phyloP scores from a whole-genome alignment of 2,113 vertebrate species.

The Platichthys stellatus region DNA sequence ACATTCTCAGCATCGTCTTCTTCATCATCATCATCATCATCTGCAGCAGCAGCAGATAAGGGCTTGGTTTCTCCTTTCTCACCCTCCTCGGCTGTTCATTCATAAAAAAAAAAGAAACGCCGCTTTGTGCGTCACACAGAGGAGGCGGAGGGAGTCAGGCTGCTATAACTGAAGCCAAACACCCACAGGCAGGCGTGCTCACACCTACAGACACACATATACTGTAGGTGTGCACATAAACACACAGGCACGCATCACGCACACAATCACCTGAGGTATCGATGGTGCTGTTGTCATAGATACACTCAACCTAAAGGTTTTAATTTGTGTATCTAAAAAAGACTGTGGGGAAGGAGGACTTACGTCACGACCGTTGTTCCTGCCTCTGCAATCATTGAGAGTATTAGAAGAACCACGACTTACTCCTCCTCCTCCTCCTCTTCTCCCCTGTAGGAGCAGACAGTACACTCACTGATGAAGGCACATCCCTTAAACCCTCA shows the following conservation, averaged over 20 bases:
- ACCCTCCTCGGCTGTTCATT: slow-evolving; percentile 52
- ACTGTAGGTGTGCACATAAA: background rate
- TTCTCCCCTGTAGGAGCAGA: slow-evolving; percentile 49
- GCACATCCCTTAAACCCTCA: background rate
- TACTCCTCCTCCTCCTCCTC: slow-evolving; percentile 43
- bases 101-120: slow-evolving; percentile 57
- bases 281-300: slow-evolving; percentile 47
- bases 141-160: slow-evolving; percentile 39
- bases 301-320: slow-evolving; percentile 29
- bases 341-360: slow-evolving; percentile 39
- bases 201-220: slow-evolving; percentile 7
- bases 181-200: slow-evolving; percentile 38
- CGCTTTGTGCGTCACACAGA: slow-evolving; percentile 67
- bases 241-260: background rate
- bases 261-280: slow-evolving; percentile 22
- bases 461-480: slow-evolving; percentile 7
- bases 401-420: slow-evolving; percentile 41
- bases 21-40: too few species aligned
- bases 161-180: slow-evolving; percentile 42
- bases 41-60: slow-evolving; percentile 20
- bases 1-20: slow-evolving; percentile 4
- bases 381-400: slow-evolving; percentile 56
- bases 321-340: slow-evolving; percentile 41
- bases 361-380: slow-evolving; percentile 59
- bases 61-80: slow-evolving; percentile 26